Conservation (phyloP, 2,888 invertebrate species). For the Drosophila barbarae region DNA sequence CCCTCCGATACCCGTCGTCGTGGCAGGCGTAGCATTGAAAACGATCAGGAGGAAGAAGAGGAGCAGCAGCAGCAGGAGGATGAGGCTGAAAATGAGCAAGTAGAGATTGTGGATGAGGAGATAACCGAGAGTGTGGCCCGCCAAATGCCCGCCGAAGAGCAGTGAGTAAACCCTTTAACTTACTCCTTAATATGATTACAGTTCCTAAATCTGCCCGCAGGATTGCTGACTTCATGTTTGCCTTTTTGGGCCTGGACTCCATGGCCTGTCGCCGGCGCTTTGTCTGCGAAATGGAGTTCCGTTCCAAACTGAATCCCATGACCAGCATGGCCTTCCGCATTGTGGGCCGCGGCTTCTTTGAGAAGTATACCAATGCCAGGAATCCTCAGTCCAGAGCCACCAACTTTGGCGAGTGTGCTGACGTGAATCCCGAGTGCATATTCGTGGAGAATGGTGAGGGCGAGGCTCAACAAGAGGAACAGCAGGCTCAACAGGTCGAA, state of each 20-base stretch:
- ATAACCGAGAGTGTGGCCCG: conserved; percentile 59
- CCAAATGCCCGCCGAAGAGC: conserved; percentile 71
- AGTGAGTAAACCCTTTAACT: conserved; percentile 55
- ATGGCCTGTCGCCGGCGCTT: conserved; percentile 80
- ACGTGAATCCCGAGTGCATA: conserved; percentile 76
- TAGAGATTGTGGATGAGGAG: conserved; percentile 62
- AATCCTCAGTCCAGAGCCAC: conserved; percentile 69
- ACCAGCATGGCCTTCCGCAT: conserved; percentile 78
- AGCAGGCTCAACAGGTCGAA: conserved; percentile 11
- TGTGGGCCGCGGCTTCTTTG: conserved; percentile 77
- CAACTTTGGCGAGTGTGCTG: conserved; percentile 76
- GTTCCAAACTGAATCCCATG: conserved; percentile 77
- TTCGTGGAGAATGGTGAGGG: conserved; percentile 66
- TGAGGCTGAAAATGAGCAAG: conserved; percentile 34
- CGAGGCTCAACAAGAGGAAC: conserved; percentile 8
- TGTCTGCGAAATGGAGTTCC: conserved; percentile 81
- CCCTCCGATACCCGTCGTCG: conserved; percentile 53
- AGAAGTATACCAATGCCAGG: conserved; percentile 72
- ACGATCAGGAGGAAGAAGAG: conserved; percentile 9
- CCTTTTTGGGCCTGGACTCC: conserved; percentile 77
- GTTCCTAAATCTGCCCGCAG: conserved; percentile 44
- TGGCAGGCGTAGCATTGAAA: conserved; percentile 51
- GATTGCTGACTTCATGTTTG: conserved; percentile 78
- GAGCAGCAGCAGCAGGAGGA: conserved; percentile 11
- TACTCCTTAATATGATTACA: neutral